These are phyloP conservation scores for Actenoides lindsayi DNA, from an alignment of 2,113 vertebrate genomes.

Conservation along the genomic window DNA sequence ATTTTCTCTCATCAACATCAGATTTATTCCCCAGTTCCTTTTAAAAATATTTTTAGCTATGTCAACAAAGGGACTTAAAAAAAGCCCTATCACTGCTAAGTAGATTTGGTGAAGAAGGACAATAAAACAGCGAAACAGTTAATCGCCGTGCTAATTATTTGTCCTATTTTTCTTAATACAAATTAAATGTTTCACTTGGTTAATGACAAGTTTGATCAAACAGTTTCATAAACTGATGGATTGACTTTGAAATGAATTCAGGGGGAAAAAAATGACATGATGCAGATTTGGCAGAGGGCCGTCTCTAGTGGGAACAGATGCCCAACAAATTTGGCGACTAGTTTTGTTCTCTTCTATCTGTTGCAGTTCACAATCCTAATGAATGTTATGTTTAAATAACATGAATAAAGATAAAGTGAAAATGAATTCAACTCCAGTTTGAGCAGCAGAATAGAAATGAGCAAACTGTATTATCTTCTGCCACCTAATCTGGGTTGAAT, in stretches of 20 bases:
- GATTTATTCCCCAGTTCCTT: slow-evolving; percentile 49
- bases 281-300: slow-evolving; percentile 82
- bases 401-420: slow-evolving; percentile 91
- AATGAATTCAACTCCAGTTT: slow-evolving; percentile 89
- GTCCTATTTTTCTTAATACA: slow-evolving; percentile 83
- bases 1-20: slow-evolving; percentile 55
- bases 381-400: slow-evolving; percentile 91
- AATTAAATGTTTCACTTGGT: slow-evolving; percentile 86
- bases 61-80: slow-evolving; percentile 61
- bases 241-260: slow-evolving; percentile 88
- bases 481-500: slow-evolving; percentile 92
- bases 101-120: slow-evolving; percentile 75
- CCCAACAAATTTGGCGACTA: slow-evolving; percentile 86
- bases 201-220: slow-evolving; percentile 87
- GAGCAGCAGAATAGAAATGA: slow-evolving; percentile 83
- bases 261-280: slow-evolving; percentile 77
- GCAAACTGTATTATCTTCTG: slow-evolving; percentile 86
- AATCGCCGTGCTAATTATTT: slow-evolving; percentile 82
- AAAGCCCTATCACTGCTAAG: slow-evolving; percentile 75
- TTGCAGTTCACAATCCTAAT: slow-evolving; percentile 88
- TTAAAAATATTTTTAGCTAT: slow-evolving; percentile 63
- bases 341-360: slow-evolving; percentile 88
- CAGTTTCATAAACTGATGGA: slow-evolving; percentile 86
- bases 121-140: slow-evolving; percentile 76
- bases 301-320: slow-evolving; percentile 87